These are phyloP conservation scores for Lacerta bilineata DNA, from an alignment of 2,797 vertebrate species.

Conservation along the genomic window DNA sequence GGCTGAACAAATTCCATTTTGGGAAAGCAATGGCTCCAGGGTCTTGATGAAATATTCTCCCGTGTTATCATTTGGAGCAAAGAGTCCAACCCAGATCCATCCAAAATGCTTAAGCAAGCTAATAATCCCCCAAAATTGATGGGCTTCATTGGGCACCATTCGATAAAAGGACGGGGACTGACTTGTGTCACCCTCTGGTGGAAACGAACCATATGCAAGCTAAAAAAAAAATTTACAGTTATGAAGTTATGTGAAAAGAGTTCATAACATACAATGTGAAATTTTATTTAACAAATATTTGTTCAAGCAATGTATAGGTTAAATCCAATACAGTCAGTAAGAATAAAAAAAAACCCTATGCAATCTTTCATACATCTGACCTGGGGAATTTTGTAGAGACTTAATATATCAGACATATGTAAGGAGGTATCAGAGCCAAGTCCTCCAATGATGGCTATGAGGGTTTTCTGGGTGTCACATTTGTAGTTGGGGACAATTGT, in stretches of 20 bases:
- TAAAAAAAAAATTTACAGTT: neutral
- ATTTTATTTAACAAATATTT: neutral
- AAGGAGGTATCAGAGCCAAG: too few relatives aligned
- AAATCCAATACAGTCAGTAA: too few relatives aligned
- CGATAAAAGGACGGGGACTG: neutral
- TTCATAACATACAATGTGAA: too few relatives aligned
- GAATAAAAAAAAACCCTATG: too few relatives aligned
- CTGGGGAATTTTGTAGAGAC: too few relatives aligned
- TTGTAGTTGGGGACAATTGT: neutral
- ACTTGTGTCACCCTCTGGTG: neutral
- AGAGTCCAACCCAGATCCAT: conserved; percentile 9
- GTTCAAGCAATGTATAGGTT: too few relatives aligned
- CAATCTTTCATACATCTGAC: too few relatives aligned
- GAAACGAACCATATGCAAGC: conserved; percentile 15
- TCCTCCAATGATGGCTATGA: too few relatives aligned
- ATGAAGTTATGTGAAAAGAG: too few relatives aligned
- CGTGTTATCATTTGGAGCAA: neutral
- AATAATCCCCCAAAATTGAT: neutral
- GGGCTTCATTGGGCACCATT: conserved; percentile 10
- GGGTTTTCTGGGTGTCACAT: too few relatives aligned
- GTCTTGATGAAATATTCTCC: neutral
- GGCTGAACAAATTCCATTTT: conserved; percentile 17
- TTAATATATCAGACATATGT: too few relatives aligned
- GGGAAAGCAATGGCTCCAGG: neutral
- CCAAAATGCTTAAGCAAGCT: neutral